A percentile compares a stretch with the other conserved stretches of the same genome.
These are phyloP conservation scores for Stichopus horrens DNA, from an alignment of 53 echinoderm and acorn worm species.

Conservation along the genomic window DNA sequence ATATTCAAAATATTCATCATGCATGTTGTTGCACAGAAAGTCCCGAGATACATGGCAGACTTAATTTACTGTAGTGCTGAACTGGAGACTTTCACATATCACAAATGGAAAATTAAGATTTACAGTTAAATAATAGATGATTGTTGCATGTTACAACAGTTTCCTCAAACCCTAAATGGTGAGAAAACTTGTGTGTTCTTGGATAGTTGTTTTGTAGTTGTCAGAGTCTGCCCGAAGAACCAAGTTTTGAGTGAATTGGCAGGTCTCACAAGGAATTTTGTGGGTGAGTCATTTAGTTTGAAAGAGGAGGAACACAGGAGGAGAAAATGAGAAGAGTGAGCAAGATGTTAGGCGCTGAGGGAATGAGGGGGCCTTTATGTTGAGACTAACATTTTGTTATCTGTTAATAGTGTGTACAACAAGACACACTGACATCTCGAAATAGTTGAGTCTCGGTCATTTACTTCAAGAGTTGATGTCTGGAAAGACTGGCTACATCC, in stretches of 20 bases:
- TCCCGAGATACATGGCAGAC: no score
- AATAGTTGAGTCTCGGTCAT: neutral
- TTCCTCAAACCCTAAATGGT: no score
- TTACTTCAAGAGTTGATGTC: neutral
- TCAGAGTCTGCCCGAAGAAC: no score
- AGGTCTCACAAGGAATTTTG: slow-evolving; percentile 3
- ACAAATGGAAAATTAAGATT: no score
- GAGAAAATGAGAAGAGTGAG: neutral
- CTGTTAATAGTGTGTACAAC: neutral
- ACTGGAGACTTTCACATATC: no score
- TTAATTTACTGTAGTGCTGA: no score
- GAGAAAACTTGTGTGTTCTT: no score
- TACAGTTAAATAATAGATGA: no score
- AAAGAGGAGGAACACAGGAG: neutral
- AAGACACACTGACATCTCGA: neutral
- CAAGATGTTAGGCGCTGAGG: neutral
- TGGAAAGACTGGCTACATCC: neutral
- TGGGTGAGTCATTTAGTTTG: neutral
- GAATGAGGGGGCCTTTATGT: neutral
- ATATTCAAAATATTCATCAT: no score
- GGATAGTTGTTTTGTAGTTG: no score
- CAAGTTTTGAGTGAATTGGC: neutral
- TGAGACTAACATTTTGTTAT: neutral
- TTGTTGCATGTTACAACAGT: no score
- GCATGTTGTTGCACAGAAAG: no score